phyloP scores from a whole-genome alignment of 2,113 vertebrate genomes.

The Patagioenas fasciata region DNA sequence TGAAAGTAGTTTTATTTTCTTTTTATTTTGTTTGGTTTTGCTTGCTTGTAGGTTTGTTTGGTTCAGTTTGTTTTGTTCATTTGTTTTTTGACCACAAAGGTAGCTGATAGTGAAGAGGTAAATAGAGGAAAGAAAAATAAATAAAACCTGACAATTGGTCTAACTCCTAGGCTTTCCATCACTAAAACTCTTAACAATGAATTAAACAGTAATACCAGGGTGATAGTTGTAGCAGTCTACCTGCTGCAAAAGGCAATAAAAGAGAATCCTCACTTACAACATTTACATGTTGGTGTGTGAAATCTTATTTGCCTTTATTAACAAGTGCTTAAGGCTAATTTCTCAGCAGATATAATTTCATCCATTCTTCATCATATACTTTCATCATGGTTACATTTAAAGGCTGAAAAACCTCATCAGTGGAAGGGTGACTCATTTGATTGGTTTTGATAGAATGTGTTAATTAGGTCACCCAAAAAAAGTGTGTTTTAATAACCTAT shows the following conservation, averaged over 20 bases:
- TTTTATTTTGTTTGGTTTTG: neutral
- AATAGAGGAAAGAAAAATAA: neutral
- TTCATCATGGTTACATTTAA: slow-evolving; percentile 43
- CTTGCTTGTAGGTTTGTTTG: too few species aligned
- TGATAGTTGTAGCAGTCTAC: slow-evolving; percentile 53
- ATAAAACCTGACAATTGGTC: neutral
- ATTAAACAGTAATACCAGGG: slow-evolving; percentile 44
- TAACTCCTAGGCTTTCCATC: slow-evolving; percentile 1
- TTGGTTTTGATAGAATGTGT: slow-evolving; percentile 66
- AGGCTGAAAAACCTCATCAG: slow-evolving; percentile 36
- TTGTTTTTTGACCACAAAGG: neutral
- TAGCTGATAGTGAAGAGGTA: neutral
- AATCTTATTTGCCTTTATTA: slow-evolving; percentile 76
- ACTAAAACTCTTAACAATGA: slow-evolving; percentile 8
- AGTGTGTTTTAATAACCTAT: slow-evolving; percentile 71
- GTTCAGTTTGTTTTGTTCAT: too few species aligned
- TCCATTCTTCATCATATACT: slow-evolving; percentile 58
- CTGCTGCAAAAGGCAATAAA: slow-evolving; percentile 59
- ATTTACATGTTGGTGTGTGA: slow-evolving; percentile 61
- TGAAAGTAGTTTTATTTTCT: neutral
- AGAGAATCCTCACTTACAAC: slow-evolving; percentile 28
- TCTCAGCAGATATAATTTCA: slow-evolving; percentile 68
- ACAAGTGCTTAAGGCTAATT: slow-evolving; percentile 65
- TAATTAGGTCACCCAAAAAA: slow-evolving; percentile 68
- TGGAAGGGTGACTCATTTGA: slow-evolving; percentile 26